Conservation (phyloP, 2,797 vertebrate genomes). For the Acrossocheilus wenchowensis region DNA sequence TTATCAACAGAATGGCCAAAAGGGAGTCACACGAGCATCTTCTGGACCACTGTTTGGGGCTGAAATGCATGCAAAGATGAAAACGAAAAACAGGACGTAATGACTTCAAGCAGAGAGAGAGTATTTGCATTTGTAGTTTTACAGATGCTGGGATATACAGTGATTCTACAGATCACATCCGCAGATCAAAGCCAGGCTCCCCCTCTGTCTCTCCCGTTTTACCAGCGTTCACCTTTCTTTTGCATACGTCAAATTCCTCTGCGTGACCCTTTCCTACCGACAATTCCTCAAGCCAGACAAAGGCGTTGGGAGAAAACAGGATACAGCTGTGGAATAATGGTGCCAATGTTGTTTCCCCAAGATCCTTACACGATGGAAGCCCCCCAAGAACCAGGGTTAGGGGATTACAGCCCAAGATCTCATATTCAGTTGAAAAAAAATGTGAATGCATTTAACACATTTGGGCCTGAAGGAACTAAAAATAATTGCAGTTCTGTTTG, state of each 20-base stretch:
- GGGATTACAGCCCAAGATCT: neutral
- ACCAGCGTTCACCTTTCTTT: conserved; percentile 56
- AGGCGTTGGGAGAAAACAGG: conserved; percentile 76
- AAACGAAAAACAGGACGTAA: conserved; percentile 59
- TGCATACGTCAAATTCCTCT: conserved; percentile 59
- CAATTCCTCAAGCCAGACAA: conserved; percentile 73
- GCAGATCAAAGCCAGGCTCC: conserved; percentile 56
- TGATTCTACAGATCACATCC: conserved; percentile 59
- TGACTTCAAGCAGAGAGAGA: conserved; percentile 54
- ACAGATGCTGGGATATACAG: conserved; percentile 47
- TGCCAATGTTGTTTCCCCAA: conserved; percentile 45
- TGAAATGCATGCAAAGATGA: conserved; percentile 16
- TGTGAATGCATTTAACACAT: neutral
- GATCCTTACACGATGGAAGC: conserved; percentile 27
- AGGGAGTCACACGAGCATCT: neutral
- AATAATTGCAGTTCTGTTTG: neutral
- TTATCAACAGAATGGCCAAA: neutral
- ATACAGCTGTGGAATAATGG: conserved; percentile 75
- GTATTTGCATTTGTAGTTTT: conserved; percentile 56
- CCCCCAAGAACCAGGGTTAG: neutral
- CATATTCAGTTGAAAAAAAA: neutral
- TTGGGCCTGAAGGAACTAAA: conserved; percentile 1
- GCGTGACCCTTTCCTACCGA: conserved; percentile 71
- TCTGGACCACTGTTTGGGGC: conserved; percentile 34
- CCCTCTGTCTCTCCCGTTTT: conserved; percentile 31